phyloP scores from a whole-genome alignment of 2,888 invertebrate species.

The Augiades crinisus region DNA sequence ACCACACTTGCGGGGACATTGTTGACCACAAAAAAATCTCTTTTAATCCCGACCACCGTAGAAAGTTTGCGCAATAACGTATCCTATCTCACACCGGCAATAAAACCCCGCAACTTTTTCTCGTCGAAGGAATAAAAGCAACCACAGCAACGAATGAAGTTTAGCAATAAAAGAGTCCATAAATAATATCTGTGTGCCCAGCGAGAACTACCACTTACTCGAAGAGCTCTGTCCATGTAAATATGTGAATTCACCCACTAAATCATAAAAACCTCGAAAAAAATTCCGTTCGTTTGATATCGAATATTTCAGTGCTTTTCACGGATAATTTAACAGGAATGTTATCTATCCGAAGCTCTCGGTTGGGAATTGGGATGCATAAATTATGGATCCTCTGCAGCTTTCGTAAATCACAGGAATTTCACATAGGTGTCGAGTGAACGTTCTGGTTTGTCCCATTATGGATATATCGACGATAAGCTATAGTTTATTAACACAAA shows the following conservation, averaged over 20 bases:
- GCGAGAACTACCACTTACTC: conserved; percentile 66
- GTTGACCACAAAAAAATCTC: conserved; percentile 68
- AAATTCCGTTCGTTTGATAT: conserved; percentile 30
- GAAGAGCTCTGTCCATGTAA: conserved; percentile 48
- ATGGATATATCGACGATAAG: not conserved
- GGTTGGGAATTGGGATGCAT: conserved; percentile 42
- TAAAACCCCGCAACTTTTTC: conserved; percentile 78
- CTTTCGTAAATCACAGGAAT: conserved; percentile 52
- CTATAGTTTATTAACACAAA: no score
- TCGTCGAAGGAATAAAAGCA: conserved; percentile 75
- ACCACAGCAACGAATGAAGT: conserved; percentile 79
- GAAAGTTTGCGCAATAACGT: conserved; percentile 77
- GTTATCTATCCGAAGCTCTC: conserved; percentile 43
- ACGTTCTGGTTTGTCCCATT: conserved; percentile 7
- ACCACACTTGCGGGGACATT: conserved; percentile 40
- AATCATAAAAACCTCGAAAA: conserved; percentile 39
- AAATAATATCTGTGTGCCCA: conserved; percentile 74
- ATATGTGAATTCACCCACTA: conserved; percentile 46
- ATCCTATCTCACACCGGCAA: conserved; percentile 78
- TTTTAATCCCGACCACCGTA: conserved; percentile 67
- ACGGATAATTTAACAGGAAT: conserved; percentile 57
- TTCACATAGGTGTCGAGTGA: conserved; percentile 38
- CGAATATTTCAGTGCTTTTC: conserved; percentile 43
- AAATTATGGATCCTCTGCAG: conserved; percentile 45
- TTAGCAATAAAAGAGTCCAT: conserved; percentile 77